Conservation (phyloP, 2,888 invertebrate genomes). For the Caenorhabditis virilis region DNA sequence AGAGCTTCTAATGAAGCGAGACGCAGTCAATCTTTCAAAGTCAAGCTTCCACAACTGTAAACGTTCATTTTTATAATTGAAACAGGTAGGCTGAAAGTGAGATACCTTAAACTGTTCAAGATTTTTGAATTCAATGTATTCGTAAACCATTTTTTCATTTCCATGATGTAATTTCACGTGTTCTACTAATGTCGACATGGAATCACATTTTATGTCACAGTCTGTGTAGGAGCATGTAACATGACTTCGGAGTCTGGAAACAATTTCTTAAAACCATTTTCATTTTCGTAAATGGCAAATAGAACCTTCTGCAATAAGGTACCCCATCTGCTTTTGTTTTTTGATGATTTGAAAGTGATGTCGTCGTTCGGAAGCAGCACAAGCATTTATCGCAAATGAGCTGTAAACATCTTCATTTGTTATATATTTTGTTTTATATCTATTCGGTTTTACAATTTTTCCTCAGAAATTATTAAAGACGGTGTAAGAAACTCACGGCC, state of each 20-base stretch:
- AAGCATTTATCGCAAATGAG: neutral
- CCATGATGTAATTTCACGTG: slow-evolving; percentile 31
- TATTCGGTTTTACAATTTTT: too few species aligned
- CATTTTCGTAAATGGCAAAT: too few species aligned
- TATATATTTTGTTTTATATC: too few species aligned
- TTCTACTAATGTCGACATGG: slow-evolving; percentile 25
- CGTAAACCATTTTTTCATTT: slow-evolving; percentile 19
- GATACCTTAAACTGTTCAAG: slow-evolving; percentile 33
- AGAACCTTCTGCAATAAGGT: too few species aligned
- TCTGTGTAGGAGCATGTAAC: slow-evolving; percentile 10
- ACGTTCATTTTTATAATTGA: neutral
- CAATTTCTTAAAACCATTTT: neutral
- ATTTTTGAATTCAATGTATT: slow-evolving; percentile 30
- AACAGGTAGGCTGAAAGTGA: too few species aligned
- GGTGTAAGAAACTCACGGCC: neutral
- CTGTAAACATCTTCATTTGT: too few species aligned
- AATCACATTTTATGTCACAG: slow-evolving; percentile 28
- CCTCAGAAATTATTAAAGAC: neutral
- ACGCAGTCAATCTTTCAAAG: slow-evolving; percentile 35
- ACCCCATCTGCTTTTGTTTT: too few species aligned
- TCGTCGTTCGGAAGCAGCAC: slow-evolving; percentile 1
- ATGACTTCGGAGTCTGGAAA: slow-evolving; percentile 3
- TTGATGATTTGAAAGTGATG: slow-evolving; percentile 1
- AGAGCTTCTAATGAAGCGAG: slow-evolving; percentile 25
- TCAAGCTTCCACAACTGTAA: slow-evolving; percentile 22